phyloP scores from a whole-genome alignment of 2,113 vertebrate species.

The Lutjanus erythropterus region DNA sequence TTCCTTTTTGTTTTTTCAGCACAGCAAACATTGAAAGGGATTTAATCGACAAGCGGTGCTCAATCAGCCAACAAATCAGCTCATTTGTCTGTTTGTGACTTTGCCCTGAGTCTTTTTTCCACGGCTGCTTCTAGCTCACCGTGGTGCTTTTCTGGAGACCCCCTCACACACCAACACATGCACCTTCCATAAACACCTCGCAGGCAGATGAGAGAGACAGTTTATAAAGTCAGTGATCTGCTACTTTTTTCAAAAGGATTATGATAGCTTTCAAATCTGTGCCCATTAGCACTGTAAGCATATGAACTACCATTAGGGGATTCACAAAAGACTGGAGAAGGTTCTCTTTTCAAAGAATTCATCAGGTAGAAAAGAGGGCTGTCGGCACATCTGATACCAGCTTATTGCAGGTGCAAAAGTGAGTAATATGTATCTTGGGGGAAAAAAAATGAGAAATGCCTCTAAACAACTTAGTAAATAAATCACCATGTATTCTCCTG shows the following conservation, averaged over 20 bases:
- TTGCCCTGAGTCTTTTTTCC: conserved; percentile 63
- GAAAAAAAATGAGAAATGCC: conserved; percentile 12
- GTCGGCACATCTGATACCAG: conserved; percentile 46
- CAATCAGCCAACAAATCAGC: conserved; percentile 75
- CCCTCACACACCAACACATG: neutral
- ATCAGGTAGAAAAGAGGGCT: conserved; percentile 55
- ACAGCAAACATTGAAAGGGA: conserved; percentile 58
- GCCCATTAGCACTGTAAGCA: conserved; percentile 70
- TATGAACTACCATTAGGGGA: conserved; percentile 52
- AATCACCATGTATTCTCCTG: conserved; percentile 24
- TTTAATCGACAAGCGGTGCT: conserved; percentile 70
- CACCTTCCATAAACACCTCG: conserved; percentile 51
- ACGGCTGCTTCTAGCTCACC: conserved; percentile 36
- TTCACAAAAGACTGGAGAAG: conserved; percentile 61
- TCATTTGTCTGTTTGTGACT: conserved; percentile 74
- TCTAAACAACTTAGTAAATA: conserved; percentile 45
- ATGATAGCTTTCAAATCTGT: conserved; percentile 69
- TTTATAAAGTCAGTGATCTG: conserved; percentile 70
- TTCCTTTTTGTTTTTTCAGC: conserved; percentile 33
- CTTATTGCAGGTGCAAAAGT: conserved; percentile 49
- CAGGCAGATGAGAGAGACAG: conserved; percentile 58
- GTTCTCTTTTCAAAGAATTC: conserved; percentile 64
- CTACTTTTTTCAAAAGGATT: conserved; percentile 61
- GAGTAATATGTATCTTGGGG: conserved; percentile 43
- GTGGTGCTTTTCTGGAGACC: conserved; percentile 45